phyloP scores from a whole-genome alignment of 1,140 invertebrate genomes.

The Tachypleus tridentatus region DNA sequence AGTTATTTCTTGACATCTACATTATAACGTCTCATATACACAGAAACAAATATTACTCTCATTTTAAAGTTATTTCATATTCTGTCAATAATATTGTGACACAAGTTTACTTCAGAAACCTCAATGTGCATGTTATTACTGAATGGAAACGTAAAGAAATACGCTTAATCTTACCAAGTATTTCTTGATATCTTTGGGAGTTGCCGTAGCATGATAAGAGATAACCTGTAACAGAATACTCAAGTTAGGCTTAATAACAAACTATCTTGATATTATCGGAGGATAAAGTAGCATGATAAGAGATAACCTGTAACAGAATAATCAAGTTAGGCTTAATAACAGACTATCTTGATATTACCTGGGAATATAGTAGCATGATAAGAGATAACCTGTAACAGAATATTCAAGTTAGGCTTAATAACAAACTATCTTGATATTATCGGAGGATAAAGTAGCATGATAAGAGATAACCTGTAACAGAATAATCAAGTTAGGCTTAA shows the following conservation, averaged over 20 bases:
- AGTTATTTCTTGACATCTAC: no score
- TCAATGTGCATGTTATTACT: no score
- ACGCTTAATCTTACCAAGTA: conserved; percentile 21
- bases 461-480: conserved; percentile 34
- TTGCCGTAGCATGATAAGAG: conserved; percentile 39
- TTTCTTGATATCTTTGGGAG: conserved; percentile 32
- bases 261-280: conserved; percentile 31
- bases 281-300: conserved; percentile 40
- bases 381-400: conserved; percentile 29
- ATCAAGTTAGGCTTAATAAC: no score
- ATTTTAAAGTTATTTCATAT: no score
- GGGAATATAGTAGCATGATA: conserved; percentile 39
- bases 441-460: conserved; percentile 37
- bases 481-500: no score
- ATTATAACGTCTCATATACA: no score
- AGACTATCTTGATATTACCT: conserved; percentile 29
- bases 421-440: conserved; percentile 28
- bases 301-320: conserved; percentile 28
- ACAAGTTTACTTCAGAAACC: no score
- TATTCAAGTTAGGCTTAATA: no score
- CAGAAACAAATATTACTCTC: no score
- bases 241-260: no score
- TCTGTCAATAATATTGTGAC: no score
- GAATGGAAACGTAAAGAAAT: no score
- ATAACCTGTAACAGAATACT: conserved; percentile 25